Conservation (phyloP, 2,113 vertebrate species). For the Microcebus jonahi region DNA sequence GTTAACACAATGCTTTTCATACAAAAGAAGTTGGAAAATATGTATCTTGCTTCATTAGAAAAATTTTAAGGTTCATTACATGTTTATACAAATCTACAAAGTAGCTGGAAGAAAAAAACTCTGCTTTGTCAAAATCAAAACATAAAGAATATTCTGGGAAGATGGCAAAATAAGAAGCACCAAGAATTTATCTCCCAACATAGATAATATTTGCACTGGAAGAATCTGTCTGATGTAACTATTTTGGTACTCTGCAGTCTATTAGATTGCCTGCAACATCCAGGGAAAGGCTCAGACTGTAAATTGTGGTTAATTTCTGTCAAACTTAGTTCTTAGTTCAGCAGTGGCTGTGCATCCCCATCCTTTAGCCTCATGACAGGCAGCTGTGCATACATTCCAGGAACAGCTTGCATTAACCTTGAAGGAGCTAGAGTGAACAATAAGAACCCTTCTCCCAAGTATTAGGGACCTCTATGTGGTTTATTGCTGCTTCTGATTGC, state of each 20-base stretch:
- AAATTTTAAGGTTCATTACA: not conserved
- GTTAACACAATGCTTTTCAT: not conserved
- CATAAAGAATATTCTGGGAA: not conserved
- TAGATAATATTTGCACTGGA: not conserved
- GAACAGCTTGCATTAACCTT: not conserved
- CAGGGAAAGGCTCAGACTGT: not conserved
- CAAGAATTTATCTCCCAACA: not conserved
- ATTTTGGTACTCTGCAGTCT: not conserved
- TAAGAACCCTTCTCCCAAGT: not conserved
- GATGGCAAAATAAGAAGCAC: not conserved
- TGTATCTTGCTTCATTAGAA: not conserved
- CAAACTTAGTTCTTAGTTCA: not conserved
- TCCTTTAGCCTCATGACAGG: not conserved
- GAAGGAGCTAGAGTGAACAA: not conserved
- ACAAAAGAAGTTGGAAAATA: not conserved
- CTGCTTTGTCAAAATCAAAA: not conserved
- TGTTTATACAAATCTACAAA: not conserved
- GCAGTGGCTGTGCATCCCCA: too few species aligned
- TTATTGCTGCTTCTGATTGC: not conserved
- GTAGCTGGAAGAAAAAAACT: not conserved
- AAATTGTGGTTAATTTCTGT: not conserved
- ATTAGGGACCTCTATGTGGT: not conserved
- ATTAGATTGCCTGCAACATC: not conserved
- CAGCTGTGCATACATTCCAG: not conserved
- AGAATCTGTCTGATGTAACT: not conserved